Percentiles rank a stretch among this genome's conserved stretches.
phyloP scores from a whole-genome alignment of 2,113 vertebrate genomes.

The Tretioscincus oriximinensis region DNA sequence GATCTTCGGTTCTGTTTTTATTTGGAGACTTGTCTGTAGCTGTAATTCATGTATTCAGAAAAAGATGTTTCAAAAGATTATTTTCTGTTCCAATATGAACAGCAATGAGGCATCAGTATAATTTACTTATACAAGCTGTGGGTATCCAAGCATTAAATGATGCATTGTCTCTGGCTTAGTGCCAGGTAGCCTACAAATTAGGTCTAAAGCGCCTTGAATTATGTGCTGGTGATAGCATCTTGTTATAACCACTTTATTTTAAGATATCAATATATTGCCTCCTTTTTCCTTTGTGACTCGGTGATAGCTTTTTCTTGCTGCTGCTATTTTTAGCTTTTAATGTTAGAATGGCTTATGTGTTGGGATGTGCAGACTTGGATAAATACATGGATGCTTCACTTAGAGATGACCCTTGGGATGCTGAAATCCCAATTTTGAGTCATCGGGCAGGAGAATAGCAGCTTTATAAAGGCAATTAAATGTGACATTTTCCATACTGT shows the following conservation, averaged over 20 bases:
- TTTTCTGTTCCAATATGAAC: constrained; percentile 44
- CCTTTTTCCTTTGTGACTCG: constrained; percentile 27
- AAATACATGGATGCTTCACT: constrained; percentile 18
- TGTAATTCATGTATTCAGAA: constrained; percentile 28
- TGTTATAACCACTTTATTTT: constrained; percentile 43
- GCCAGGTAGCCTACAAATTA: constrained; percentile 27
- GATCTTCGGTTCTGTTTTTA: constrained; percentile 45
- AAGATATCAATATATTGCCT: constrained; percentile 13
- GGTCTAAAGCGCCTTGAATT: constrained; percentile 50
- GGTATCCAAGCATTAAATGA: constrained; percentile 57
- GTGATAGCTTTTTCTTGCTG: constrained; percentile 9
- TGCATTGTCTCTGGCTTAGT: constrained; percentile 44
- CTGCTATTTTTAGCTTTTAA: constrained; percentile 23
- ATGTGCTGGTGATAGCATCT: constrained; percentile 45
- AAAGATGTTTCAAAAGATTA: constrained; percentile 31
- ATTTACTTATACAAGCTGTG: constrained; percentile 53
- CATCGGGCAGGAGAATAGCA: neutral
- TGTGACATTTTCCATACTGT: constrained; percentile 9
- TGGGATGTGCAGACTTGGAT: neutral
- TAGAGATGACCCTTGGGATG: neutral
- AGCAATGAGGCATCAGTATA: constrained; percentile 47
- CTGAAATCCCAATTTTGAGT: neutral
- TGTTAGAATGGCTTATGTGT: neutral
- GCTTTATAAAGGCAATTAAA: neutral
- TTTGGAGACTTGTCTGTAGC: neutral